Percentiles rank a stretch among this genome's conserved stretches.
phyloP scores from a whole-genome alignment of 2,888 invertebrate genomes.

The Dasypolia templi region DNA sequence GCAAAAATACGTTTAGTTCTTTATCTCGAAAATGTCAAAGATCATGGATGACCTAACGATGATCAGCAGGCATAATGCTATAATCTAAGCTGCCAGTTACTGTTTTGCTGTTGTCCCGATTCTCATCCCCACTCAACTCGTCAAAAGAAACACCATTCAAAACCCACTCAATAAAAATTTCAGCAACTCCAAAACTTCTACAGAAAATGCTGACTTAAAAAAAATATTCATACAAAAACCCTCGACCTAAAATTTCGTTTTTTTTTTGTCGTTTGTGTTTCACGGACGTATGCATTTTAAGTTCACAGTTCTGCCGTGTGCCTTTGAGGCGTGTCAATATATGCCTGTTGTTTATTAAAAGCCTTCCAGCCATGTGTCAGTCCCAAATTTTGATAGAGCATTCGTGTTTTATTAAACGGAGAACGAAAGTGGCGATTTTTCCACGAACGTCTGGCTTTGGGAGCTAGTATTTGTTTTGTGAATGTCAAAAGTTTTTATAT shows the following conservation, averaged over 20 bases:
- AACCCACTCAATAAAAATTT: conserved; percentile 43
- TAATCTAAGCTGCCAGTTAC: background rate
- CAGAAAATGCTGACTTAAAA: conserved; percentile 41
- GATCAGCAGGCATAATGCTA: background rate
- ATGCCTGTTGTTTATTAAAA: conserved; percentile 61
- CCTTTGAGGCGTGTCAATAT: conserved; percentile 67
- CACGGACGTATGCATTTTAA: conserved; percentile 45
- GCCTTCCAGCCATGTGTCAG: conserved; percentile 17
- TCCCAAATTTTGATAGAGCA: conserved; percentile 44
- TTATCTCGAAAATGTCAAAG: background rate
- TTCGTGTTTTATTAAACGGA: conserved; percentile 49
- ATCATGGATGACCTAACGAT: background rate
- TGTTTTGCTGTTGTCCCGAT: background rate
- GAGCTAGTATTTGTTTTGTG: conserved; percentile 21
- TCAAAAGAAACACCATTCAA: conserved; percentile 23
- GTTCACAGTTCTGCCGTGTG: conserved; percentile 31
- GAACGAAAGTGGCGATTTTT: conserved; percentile 18
- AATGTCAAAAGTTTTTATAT: background rate
- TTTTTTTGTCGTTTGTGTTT: conserved; percentile 46
- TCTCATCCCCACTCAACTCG: conserved; percentile 10
- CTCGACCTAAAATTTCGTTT: conserved; percentile 6
- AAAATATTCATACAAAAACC: conserved; percentile 27
- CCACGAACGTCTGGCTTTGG: background rate
- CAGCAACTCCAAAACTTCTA: background rate
- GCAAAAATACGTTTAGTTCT: no score